These are phyloP conservation scores for Xerus inauris DNA, from an alignment of 2,113 vertebrate genomes.

Conservation along the genomic window DNA sequence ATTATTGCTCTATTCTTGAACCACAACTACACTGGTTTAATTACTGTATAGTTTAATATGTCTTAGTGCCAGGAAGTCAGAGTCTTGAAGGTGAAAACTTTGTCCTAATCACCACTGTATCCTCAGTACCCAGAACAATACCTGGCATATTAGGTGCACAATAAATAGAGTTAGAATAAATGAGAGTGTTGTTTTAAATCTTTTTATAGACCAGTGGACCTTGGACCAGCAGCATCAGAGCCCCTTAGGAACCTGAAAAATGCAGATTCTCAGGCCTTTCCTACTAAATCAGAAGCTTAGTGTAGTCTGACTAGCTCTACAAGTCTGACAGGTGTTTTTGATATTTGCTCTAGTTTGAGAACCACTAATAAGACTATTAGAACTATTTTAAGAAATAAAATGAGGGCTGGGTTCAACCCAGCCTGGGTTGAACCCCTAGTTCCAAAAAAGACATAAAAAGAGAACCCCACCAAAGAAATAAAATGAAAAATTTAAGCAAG, in stretches of 20 bases:
- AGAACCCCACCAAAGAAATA: too few relatives aligned
- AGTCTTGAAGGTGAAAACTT: background rate
- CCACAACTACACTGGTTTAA: background rate
- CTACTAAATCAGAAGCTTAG: background rate
- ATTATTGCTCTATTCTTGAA: background rate
- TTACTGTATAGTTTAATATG: constrained; percentile 2
- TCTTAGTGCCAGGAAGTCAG: background rate
- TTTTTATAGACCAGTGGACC: background rate
- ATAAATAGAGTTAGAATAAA: constrained; percentile 8
- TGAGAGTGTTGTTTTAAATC: background rate
- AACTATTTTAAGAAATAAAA: background rate
- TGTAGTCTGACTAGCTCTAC: background rate
- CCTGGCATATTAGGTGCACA: background rate
- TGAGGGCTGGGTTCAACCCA: too few relatives aligned
- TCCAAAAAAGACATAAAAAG: too few relatives aligned
- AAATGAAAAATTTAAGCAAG: background rate
- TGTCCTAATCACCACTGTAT: background rate
- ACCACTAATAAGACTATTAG: background rate
- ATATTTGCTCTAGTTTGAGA: background rate
- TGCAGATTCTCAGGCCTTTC: background rate
- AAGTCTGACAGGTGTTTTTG: background rate
- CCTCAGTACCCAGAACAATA: constrained; percentile 7
- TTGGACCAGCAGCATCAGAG: background rate
- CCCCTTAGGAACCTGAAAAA: background rate
- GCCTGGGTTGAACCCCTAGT: too few relatives aligned